phyloP scores from a whole-genome alignment of 2,797 vertebrate genomes.

The Neopelma chrysocephalum region DNA sequence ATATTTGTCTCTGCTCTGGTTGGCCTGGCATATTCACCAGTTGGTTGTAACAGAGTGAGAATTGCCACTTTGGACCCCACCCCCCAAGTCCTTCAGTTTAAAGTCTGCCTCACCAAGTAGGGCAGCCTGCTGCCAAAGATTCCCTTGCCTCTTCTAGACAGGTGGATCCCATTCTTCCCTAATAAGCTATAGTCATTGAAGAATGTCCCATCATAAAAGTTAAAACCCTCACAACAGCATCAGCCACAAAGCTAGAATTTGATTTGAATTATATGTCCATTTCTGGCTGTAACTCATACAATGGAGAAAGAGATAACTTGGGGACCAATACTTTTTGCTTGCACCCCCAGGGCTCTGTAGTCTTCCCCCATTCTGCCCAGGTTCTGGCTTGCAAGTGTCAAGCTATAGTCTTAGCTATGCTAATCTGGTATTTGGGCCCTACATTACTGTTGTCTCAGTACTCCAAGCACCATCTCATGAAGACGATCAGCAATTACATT shows the following conservation, averaged over 20 bases:
- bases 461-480: neutral
- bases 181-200: neutral
- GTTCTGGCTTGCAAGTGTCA: neutral
- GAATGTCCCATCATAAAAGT: neutral
- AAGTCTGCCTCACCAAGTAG: too few relatives aligned
- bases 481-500: neutral
- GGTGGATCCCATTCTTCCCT: neutral
- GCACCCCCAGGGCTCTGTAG: neutral
- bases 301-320: neutral
- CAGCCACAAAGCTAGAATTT: neutral
- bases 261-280: neutral
- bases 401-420: neutral
- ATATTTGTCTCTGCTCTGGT: too few relatives aligned
- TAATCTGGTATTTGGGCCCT: neutral
- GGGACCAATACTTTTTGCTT: neutral
- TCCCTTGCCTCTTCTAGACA: too few relatives aligned
- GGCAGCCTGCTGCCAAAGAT: too few relatives aligned
- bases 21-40: too few relatives aligned
- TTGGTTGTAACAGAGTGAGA: too few relatives aligned
- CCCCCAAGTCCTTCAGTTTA: too few relatives aligned
- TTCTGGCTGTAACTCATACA: neutral
- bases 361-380: neutral
- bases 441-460: neutral
- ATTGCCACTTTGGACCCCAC: too few relatives aligned
- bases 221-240: neutral